phyloP scores from a whole-genome alignment of 2,797 vertebrate species.

The Phalloptychus januarius region DNA sequence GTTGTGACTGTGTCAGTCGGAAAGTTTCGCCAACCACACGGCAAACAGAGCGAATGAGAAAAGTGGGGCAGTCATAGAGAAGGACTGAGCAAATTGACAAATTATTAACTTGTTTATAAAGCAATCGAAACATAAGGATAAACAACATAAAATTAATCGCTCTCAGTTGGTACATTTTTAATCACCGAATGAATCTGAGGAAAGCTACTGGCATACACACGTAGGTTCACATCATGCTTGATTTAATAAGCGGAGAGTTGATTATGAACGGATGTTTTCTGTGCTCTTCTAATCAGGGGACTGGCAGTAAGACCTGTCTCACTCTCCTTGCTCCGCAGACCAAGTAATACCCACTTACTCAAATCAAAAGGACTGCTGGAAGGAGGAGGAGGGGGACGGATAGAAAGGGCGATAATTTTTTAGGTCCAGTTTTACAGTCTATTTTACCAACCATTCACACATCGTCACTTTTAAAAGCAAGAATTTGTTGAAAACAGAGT shows the following conservation, averaged over 20 bases:
- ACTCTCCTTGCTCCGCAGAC: slow-evolving; percentile 71
- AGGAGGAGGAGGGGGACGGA: slow-evolving; percentile 5
- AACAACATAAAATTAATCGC: slow-evolving; percentile 25
- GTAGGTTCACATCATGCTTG: slow-evolving; percentile 21
- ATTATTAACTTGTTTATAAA: not conserved
- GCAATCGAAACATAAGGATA: not conserved
- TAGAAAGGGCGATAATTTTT: slow-evolving; percentile 26
- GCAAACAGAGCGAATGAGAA: not conserved
- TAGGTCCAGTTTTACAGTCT: slow-evolving; percentile 43
- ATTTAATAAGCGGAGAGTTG: slow-evolving; percentile 63
- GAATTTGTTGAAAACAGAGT: not conserved
- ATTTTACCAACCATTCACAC: slow-evolving; percentile 23
- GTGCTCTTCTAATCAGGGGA: slow-evolving; percentile 58
- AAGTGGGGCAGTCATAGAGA: not conserved
- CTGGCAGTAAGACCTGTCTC: slow-evolving; percentile 65
- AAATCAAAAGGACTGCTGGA: slow-evolving; percentile 39
- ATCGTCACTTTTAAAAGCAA: slow-evolving; percentile 13
- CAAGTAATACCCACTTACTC: slow-evolving; percentile 77
- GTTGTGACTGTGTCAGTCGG: not conserved
- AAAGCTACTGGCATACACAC: slow-evolving; percentile 31
- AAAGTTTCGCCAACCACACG: not conserved
- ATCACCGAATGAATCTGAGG: slow-evolving; percentile 20
- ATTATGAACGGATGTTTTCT: slow-evolving; percentile 67
- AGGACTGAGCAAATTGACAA: not conserved
- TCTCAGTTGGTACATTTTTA: slow-evolving; percentile 30